Conservation (phyloP, 1,140 invertebrate species). For the Drosophila murphyi region DNA sequence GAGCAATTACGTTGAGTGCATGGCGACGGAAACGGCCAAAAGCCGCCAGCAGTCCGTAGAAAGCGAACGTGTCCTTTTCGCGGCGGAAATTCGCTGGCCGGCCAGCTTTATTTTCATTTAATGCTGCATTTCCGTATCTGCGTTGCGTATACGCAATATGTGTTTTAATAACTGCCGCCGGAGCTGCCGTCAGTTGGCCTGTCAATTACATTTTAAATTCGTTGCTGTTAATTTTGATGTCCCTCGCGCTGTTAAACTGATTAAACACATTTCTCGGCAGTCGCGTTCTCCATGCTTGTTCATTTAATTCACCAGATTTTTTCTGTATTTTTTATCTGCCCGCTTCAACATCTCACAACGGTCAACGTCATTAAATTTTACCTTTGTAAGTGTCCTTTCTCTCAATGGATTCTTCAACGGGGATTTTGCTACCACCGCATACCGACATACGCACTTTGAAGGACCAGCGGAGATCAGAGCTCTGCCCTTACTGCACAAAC, state of each 20-base stretch:
- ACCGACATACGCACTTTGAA: constrained; percentile 27
- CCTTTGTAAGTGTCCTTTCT: constrained; percentile 64
- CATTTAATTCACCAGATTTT: constrained; percentile 58
- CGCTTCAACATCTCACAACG: constrained; percentile 23
- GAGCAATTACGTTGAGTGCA: constrained; percentile 72
- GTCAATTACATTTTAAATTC: constrained; percentile 83
- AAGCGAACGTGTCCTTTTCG: constrained; percentile 59
- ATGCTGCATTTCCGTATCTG: constrained; percentile 75
- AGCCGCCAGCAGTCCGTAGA: constrained; percentile 12
- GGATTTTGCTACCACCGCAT: constrained; percentile 14
- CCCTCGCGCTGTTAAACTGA: constrained; percentile 73
- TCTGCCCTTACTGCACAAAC: constrained; percentile 25
- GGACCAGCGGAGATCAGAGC: constrained; percentile 21
- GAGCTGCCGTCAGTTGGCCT: constrained; percentile 66
- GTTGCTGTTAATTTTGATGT: constrained; percentile 78
- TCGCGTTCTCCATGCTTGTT: constrained; percentile 29
- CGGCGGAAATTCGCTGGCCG: constrained; percentile 14
- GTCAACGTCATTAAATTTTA: constrained; percentile 73
- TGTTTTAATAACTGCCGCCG: constrained; percentile 76
- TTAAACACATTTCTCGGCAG: constrained; percentile 65
- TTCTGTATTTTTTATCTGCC: constrained; percentile 56
- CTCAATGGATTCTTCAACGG: constrained; percentile 58
- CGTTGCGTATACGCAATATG: constrained; percentile 69
- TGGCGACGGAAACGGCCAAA: constrained; percentile 39
- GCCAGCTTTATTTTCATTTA: constrained; percentile 74